These are phyloP conservation scores for Apocrypta bakeri DNA, from an alignment of 1,140 invertebrate genomes.

Conservation along the genomic window DNA sequence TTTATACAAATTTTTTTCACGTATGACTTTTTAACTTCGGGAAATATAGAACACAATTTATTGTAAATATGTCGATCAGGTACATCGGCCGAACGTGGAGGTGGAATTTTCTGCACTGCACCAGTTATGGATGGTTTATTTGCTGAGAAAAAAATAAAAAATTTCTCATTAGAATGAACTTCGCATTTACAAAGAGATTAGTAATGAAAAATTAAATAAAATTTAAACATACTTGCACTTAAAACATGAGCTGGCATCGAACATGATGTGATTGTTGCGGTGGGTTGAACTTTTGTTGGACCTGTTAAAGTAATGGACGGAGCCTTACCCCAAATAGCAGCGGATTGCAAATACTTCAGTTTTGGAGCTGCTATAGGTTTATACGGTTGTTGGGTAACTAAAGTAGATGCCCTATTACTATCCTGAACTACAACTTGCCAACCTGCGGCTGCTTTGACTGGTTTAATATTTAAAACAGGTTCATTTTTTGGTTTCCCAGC, in stretches of 20 bases:
- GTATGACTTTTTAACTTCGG: constrained; percentile 68
- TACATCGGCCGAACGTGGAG: background rate
- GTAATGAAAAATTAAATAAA: background rate
- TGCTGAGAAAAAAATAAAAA: background rate
- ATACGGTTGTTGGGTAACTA: background rate
- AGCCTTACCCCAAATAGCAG: too few species aligned
- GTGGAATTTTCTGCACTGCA: background rate
- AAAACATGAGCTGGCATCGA: too few species aligned
- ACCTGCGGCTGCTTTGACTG: background rate
- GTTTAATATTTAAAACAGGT: background rate
- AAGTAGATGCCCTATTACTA: background rate
- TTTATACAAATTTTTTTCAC: constrained; percentile 60
- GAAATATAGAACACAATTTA: constrained; percentile 62
- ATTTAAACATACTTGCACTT: too few species aligned
- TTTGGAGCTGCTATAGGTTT: background rate
- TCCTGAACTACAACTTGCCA: background rate
- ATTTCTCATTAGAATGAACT: background rate
- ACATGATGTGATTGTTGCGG: too few species aligned
- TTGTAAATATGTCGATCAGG: constrained; percentile 47
- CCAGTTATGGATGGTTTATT: background rate
- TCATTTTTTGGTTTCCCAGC: background rate
- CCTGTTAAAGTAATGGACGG: too few species aligned
- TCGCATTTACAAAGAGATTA: background rate
- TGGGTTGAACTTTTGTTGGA: too few species aligned
- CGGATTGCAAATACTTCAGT: too few species aligned